A percentile compares a stretch with the other conserved stretches of the same genome.
Conservation (phyloP, 2,797 vertebrate genomes). For the Sciaenops ocellatus region DNA sequence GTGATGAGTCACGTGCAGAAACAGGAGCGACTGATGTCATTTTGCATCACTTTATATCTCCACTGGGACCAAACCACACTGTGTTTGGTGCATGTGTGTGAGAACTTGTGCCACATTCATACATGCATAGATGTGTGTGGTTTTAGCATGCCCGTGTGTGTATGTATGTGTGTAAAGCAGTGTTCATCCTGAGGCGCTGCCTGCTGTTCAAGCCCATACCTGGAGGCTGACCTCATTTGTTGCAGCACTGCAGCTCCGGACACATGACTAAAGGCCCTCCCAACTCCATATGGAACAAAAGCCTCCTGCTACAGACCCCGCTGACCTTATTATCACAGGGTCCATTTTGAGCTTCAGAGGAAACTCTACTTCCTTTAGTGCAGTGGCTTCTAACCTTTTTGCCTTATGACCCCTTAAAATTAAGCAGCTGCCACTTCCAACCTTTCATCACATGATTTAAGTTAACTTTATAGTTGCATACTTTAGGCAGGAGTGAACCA, state of each 20-base stretch:
- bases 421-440: not conserved
- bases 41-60: slow-evolving; percentile 69
- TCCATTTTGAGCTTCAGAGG: slow-evolving; percentile 18
- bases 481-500: not conserved
- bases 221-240: slow-evolving; percentile 80
- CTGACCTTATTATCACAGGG: slow-evolving; percentile 43
- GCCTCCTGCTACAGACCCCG: slow-evolving; percentile 46
- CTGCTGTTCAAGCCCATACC: slow-evolving; percentile 74
- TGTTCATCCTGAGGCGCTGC: slow-evolving; percentile 63
- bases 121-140: slow-evolving; percentile 28
- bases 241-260: slow-evolving; percentile 65
- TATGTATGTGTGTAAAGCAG: slow-evolving; percentile 35
- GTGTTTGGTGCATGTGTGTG: slow-evolving; percentile 7
- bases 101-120: slow-evolving; percentile 10
- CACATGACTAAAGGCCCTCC: slow-evolving; percentile 64
- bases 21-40: slow-evolving; percentile 68
- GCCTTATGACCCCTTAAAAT: not conserved
- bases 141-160: slow-evolving; percentile 23
- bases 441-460: not conserved
- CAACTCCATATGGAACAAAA: slow-evolving; percentile 60
- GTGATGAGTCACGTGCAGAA: slow-evolving; percentile 69
- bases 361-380: slow-evolving; percentile 19
- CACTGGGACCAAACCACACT: slow-evolving; percentile 31
- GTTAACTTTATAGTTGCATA: not conserved
- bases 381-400: not conserved